Percentiles rank a stretch among this genome's conserved stretches.
Evolutionary conservation across 2,113 vertebrate species (phyloP).

Genomic region (Pantherophis guttatus): DNA sequence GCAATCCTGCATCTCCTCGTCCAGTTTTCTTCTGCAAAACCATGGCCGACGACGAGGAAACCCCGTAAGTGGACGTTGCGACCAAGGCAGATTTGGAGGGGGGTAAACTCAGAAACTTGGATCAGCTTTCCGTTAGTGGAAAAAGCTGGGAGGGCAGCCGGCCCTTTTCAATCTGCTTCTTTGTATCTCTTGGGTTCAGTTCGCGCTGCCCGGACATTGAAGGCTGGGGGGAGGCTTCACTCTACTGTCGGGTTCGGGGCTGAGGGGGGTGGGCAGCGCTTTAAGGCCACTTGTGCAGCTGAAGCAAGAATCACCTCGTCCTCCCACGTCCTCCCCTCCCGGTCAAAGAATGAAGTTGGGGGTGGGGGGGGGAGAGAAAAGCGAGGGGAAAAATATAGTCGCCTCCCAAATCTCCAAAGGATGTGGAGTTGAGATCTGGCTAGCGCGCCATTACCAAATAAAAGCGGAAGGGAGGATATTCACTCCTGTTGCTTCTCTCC

Average conservation of each 20-base stretch:
- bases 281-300: neutral
- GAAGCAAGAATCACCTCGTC: neutral
- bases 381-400: neutral
- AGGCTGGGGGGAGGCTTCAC: too few relatives aligned
- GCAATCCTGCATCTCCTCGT: accelerated
- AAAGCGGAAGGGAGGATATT: neutral
- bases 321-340: neutral
- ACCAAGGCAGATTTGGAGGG: neutral
- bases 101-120: neutral
- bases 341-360: neutral
- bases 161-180: neutral
- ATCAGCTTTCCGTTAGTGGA: neutral
- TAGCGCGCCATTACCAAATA: neutral
- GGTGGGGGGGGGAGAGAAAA: neutral
- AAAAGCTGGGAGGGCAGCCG: neutral
- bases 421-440: neutral
- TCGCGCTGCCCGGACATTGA: neutral
- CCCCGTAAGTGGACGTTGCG: neutral
- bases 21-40: neutral
- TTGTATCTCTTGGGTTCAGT: neutral
- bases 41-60: neutral
- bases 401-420: neutral
- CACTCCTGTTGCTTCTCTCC: neutral
- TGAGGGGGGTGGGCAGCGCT: neutral
- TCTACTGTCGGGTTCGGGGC: neutral